Evolutionary conservation across 1,140 invertebrate genomes (phyloP), one percentile per base, ranked within the genome.

Genomic region (Triops longicaudatus): DNA sequence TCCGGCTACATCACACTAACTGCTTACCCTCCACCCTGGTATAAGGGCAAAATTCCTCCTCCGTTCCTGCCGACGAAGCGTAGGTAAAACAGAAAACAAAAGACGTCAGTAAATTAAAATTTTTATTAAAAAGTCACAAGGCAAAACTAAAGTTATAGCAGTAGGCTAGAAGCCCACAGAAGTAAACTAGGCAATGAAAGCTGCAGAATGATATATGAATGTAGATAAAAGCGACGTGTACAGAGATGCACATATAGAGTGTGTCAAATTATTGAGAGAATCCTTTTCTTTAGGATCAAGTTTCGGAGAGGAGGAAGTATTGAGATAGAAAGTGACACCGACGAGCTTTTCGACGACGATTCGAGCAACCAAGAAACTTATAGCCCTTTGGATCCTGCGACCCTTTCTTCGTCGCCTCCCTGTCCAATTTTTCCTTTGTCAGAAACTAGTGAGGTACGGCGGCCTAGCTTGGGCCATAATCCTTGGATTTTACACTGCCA

Each of bases 401-500:
- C 50, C 10, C 14, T 63, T 14, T 63, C 50, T 22, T 63, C 50
- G 22, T 63, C 50, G 22, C 50, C 50, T 6, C 14, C 14, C 22
- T 63, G 50, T 9, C 22, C 50, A 5, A 17, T 6, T 10, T 63
- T 63, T 17, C 14, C 50, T 14, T 63, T 14, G 6, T 14, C 50
- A 63, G 50, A 63, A 14, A 5, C 50, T 63, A 63, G 10, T 6
- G 50, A 63, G 17, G n/a, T 44, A 42, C 72, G 79, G 26, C 80
- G 79, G 71, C 78, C 80, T 9, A 80, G 76, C 14, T 78, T 78
- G 17, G 78, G 80, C 37, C 81, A 85, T 37, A 89, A 88, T 81
- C 87, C 88, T 31, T 89, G 88, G 88, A 86, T 87, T 72, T 80
- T 88, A 26, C 85, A 86, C 78, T 88, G 87, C 81, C 87, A 88